A percentile compares a stretch with the other conserved stretches of the same genome.
These are phyloP conservation scores for Heliconius himera DNA, from an alignment of 1,140 invertebrate genomes.

Conservation along the genomic window DNA sequence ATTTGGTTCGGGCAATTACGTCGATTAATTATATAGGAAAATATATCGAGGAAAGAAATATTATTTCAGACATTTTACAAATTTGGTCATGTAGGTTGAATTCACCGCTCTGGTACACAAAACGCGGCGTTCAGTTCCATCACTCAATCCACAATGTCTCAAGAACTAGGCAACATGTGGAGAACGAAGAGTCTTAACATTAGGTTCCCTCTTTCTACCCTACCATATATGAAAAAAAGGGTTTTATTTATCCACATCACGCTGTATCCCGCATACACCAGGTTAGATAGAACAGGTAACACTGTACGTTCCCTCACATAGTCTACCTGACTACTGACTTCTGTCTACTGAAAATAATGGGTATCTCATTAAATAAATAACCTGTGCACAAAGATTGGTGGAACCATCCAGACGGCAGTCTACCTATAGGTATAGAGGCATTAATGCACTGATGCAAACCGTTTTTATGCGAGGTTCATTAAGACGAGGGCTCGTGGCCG, in stretches of 20 bases:
- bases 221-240: too few relatives aligned
- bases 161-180: too few relatives aligned
- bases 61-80: not conserved
- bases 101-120: too few relatives aligned
- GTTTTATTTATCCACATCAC: not conserved
- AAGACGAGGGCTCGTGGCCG: conserved; percentile 19
- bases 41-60: too few relatives aligned
- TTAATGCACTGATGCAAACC: conserved; percentile 8
- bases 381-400: not conserved
- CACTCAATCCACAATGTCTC: too few relatives aligned
- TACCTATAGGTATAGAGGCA: not conserved
- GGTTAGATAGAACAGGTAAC: not conserved
- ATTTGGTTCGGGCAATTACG: not conserved
- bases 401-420: not conserved
- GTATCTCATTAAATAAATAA: conserved; percentile 11
- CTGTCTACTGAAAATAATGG: not conserved
- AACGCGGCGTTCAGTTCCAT: too few relatives aligned
- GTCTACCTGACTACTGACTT: too few relatives aligned
- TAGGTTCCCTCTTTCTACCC: too few relatives aligned
- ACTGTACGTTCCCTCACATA: not conserved
- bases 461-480: conserved; percentile 24
- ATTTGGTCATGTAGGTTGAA: not conserved
- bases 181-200: too few relatives aligned
- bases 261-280: not conserved
- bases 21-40: not conserved